Conservation (phyloP, 2,797 vertebrate genomes). For the Sorex maritimensis region DNA sequence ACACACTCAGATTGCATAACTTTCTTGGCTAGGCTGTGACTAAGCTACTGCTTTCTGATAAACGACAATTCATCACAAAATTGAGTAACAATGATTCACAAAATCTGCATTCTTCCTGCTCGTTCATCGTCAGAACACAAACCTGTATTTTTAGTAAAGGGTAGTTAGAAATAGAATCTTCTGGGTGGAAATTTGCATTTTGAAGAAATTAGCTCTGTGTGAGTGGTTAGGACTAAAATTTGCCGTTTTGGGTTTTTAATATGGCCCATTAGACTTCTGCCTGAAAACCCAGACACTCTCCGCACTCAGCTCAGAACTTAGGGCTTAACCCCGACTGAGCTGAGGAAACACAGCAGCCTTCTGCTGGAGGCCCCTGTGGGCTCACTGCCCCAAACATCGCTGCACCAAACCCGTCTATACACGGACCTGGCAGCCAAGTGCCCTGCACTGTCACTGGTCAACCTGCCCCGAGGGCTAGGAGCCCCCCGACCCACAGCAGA, state of each 20-base stretch:
- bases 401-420: conserved; percentile 53
- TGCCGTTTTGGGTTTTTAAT: conserved; percentile 6
- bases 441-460: background rate
- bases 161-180: background rate
- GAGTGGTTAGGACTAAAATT: conserved; percentile 17
- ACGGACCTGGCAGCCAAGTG: background rate
- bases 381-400: conserved; percentile 4
- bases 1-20: conserved; percentile 43
- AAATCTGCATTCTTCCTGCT: conserved; percentile 60
- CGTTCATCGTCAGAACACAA: conserved; percentile 22
- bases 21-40: conserved; percentile 64
- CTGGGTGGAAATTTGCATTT: conserved; percentile 49
- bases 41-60: conserved; percentile 59
- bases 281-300: background rate
- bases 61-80: conserved; percentile 68
- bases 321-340: background rate
- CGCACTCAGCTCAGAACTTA: conserved; percentile 44
- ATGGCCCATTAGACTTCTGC: conserved; percentile 24
- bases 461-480: too few relatives aligned
- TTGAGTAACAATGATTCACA: conserved; percentile 66
- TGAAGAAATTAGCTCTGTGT: conserved; percentile 44
- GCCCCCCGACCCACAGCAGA: background rate
- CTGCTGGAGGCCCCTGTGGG: background rate
- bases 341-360: conserved; percentile 19
- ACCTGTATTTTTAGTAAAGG: conserved; percentile 55